Evolutionary conservation across 2,797 vertebrate species (phyloP).

Genomic region (Crenichthys baileyi): DNA sequence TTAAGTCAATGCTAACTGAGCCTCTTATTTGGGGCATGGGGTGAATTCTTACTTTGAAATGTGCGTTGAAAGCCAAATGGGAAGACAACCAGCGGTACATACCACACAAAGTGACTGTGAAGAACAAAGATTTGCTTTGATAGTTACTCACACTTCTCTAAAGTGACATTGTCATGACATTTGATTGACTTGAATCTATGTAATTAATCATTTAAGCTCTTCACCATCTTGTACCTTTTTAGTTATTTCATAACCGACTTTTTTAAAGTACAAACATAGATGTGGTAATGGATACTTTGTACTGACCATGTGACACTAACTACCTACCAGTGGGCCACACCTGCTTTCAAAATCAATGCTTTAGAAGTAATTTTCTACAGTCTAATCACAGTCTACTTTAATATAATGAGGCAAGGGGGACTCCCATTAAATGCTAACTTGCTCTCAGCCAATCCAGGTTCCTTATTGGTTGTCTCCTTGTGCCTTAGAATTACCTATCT

Average conservation of each 20-base stretch:
- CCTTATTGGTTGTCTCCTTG: neutral
- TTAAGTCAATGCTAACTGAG: constrained; percentile 79
- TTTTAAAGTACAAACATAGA: no score
- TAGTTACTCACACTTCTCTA: constrained; percentile 46
- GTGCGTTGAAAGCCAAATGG: constrained; percentile 40
- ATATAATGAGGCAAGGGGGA: neutral
- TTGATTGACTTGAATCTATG: constrained; percentile 42
- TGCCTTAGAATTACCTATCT: neutral
- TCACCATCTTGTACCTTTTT: no score
- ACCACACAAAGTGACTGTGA: constrained; percentile 58
- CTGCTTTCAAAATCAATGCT: no score
- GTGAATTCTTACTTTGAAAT: constrained; percentile 76
- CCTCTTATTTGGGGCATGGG: constrained; percentile 71
- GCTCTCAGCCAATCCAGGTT: neutral
- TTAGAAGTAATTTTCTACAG: no score
- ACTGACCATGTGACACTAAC: no score
- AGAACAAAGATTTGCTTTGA: constrained; percentile 62
- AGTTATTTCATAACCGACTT: no score
- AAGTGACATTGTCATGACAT: constrained; percentile 61
- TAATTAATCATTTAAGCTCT: constrained; percentile 18
- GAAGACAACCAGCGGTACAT: constrained; percentile 35
- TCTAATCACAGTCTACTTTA: neutral
- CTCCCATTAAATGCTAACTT: neutral
- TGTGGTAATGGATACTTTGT: no score
- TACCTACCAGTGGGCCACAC: no score